Evolutionary conservation across 2,888 invertebrate species (phyloP), one percentile per base, ranked within the genome.

Genomic region (Coelinius sp.): DNA sequence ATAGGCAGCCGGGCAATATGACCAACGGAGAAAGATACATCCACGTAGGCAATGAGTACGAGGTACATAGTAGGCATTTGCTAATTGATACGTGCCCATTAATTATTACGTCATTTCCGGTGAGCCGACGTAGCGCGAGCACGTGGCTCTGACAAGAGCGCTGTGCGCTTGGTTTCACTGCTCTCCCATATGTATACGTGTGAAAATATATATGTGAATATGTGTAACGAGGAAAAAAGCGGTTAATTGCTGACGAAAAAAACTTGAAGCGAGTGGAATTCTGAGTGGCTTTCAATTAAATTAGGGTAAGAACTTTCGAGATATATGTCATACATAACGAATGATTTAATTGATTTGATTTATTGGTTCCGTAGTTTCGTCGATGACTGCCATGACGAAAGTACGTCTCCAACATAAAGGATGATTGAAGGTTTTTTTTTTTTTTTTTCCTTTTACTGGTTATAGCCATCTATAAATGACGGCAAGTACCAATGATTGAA

Each of bases 101-200:
- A 86, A 86, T 87, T 87, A 87, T 86, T 82, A 84, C 85, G 86
- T 86, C 86, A 85, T 86, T 86, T 84, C 81, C 84, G 82, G 79
- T 79, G 83, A 81, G 79, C 79, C 77, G 78, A 83, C 83, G 83
- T 76, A 82, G 83, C 78, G 73, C 79, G 67, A 75, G 82, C 83
- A 85, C 83, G 85, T 85, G 85, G 78, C 81, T 76, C 77, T 85
- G 85, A 85, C 85, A 85, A 77, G 75, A 74, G 73, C 70, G 64
- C 70, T 53, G 35, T 20, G 20, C 62, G n/a, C 64, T 35, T 70
- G 70, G 66, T 73, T 27, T 70, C 53, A 56, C 56, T 38, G 35
- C 38, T 17, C 38, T 38, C 20, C 38, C 62, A 62, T 44, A 35
- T 12, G 62, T 38, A 22, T 38, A 38, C 22, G 35, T 62, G 20